Evolutionary conservation across 2,797 vertebrate species (phyloP).

Genomic region (Scolopax bukidnonensis): DNA sequence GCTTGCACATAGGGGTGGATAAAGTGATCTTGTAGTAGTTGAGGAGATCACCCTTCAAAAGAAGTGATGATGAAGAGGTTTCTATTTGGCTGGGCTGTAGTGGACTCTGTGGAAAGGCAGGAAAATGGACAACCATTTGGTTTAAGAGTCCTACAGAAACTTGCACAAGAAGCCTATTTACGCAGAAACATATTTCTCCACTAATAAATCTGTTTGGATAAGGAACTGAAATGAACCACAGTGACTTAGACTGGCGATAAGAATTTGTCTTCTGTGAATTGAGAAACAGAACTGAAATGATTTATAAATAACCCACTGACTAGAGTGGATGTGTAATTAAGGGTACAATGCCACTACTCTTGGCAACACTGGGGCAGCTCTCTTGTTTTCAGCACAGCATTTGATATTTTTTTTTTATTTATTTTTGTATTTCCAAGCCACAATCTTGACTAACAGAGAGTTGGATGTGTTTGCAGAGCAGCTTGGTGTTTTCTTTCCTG

Average conservation of each 20-base stretch:
- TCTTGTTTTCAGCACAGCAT: slow-evolving; percentile 9
- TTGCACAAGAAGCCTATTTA: slow-evolving; percentile 34
- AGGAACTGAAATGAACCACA: slow-evolving; percentile 45
- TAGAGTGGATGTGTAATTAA: slow-evolving; percentile 29
- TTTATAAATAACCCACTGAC: slow-evolving; percentile 51
- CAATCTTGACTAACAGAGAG: background rate
- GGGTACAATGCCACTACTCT: slow-evolving; percentile 4
- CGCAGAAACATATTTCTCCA: slow-evolving; percentile 23
- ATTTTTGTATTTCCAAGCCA: background rate
- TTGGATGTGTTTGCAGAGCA: background rate
- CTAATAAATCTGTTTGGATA: slow-evolving; percentile 50
- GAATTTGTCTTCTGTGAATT: slow-evolving; percentile 39
- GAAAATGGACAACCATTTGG: background rate
- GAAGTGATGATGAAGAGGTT: background rate
- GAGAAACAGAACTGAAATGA: slow-evolving; percentile 32
- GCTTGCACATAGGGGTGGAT: background rate
- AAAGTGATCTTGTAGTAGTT: background rate
- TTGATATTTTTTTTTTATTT: background rate
- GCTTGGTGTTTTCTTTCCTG: background rate
- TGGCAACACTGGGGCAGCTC: slow-evolving; percentile 27
- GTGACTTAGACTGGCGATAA: slow-evolving; percentile 11
- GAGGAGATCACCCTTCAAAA: background rate
- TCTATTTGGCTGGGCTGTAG: background rate
- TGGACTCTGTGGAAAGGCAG: background rate
- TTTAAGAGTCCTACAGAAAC: background rate